Evolutionary conservation across 23 tunicate species (phyloP).

Genomic region (Phallusia fumigata): DNA sequence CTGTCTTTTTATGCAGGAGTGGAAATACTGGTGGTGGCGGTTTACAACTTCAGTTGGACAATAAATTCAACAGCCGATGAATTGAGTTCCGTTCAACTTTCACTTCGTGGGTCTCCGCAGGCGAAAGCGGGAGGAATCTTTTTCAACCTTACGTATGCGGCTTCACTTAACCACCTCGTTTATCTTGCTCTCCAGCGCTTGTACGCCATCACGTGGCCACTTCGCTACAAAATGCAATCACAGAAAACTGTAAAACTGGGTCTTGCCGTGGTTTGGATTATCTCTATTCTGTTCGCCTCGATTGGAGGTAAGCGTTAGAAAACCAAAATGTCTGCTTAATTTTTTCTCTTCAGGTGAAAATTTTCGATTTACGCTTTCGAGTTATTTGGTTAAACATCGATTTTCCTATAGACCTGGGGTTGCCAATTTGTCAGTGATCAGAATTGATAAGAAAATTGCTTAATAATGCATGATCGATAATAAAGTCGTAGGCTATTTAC

Average conservation of each 20-base stretch:
- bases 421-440: too few species aligned
- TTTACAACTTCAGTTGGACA: slow-evolving; percentile 26
- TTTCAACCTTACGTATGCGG: not conserved
- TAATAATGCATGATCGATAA: too few species aligned
- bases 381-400: too few species aligned
- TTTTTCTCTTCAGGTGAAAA: too few species aligned
- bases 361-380: too few species aligned
- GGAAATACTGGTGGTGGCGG: not conserved
- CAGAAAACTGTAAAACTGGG: not conserved
- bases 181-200: not conserved
- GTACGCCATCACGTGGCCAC: not conserved
- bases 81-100: not conserved
- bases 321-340: too few species aligned
- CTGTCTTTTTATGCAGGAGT: not conserved
- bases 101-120: not conserved
- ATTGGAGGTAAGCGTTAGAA: not conserved
- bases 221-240: not conserved
- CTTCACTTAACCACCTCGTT: not conserved
- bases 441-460: too few species aligned
- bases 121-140: not conserved
- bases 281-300: not conserved
- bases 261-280: not conserved
- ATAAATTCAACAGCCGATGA: slow-evolving; percentile 2
- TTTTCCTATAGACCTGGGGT: too few species aligned
- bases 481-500: too few species aligned